Evolutionary conservation across 2,113 vertebrate species (phyloP).

Genomic region (Parus major): DNA sequence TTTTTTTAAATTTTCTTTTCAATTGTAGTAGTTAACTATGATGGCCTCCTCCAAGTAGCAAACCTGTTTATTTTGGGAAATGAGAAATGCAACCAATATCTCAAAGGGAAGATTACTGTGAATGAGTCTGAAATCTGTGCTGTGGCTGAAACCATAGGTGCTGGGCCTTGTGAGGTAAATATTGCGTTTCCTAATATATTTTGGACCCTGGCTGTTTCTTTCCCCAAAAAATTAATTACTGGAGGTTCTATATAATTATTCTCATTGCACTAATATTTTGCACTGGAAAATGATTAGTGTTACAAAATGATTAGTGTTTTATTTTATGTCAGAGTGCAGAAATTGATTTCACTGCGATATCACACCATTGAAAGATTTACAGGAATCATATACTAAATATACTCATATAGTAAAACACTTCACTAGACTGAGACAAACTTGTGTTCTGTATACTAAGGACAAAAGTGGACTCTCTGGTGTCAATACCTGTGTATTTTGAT

Average conservation of each 20-base stretch:
- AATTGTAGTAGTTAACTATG: constrained; percentile 83
- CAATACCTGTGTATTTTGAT: background rate
- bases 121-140: constrained; percentile 93
- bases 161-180: constrained; percentile 95
- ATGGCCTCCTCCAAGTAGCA: constrained; percentile 86
- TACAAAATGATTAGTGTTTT: background rate
- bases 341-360: background rate
- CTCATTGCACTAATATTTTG: background rate
- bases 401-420: background rate
- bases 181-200: background rate
- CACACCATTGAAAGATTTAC: background rate
- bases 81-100: constrained; percentile 86
- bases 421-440: background rate
- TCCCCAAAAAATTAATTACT: background rate
- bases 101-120: constrained; percentile 87
- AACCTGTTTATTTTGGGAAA: constrained; percentile 87
- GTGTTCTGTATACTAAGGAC: background rate
- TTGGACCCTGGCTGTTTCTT: background rate
- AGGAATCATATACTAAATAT: background rate
- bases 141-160: constrained; percentile 83
- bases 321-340: background rate
- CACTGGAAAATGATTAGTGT: background rate
- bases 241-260: background rate
- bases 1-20: background rate
- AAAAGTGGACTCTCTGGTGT: background rate